A percentile compares a stretch with the other conserved stretches of the same genome.
These are phyloP conservation scores for Zaprionus vittiger DNA, from an alignment of 1,140 invertebrate genomes.

Conservation along the genomic window DNA sequence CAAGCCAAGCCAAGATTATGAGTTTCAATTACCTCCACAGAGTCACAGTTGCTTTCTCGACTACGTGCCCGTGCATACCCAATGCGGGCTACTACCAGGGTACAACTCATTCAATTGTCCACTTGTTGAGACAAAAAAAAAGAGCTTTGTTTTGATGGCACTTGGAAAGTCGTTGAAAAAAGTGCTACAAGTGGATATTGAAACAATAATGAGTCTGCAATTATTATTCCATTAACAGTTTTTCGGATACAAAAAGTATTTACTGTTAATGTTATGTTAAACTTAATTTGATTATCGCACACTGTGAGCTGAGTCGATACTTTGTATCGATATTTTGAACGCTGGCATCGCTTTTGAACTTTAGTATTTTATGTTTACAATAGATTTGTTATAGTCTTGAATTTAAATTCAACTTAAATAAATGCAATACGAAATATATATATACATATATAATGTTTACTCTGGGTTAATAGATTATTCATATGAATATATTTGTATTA, in stretches of 20 bases:
- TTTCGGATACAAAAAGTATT: background rate
- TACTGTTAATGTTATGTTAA: background rate
- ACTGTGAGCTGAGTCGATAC: background rate
- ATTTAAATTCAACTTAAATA: too few relatives aligned
- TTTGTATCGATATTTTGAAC: background rate
- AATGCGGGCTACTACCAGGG: slow-evolving; percentile 1
- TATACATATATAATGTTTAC: too few relatives aligned
- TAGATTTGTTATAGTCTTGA: too few relatives aligned
- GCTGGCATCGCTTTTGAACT: too few relatives aligned
- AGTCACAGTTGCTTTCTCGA: slow-evolving; percentile 18
- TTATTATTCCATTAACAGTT: background rate
- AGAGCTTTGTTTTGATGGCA: background rate
- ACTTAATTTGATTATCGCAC: background rate
- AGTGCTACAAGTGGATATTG: background rate
- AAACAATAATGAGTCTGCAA: background rate
- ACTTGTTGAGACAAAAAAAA: slow-evolving; percentile 12
- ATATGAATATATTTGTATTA: background rate
- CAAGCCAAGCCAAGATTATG: slow-evolving; percentile 57
- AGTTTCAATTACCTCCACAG: slow-evolving; percentile 65
- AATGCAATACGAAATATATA: too few relatives aligned
- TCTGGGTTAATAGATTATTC: too few relatives aligned
- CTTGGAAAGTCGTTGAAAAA: background rate
- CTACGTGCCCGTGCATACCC: slow-evolving; percentile 19
- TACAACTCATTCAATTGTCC: slow-evolving; percentile 12
- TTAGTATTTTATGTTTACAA: background rate